Conservation (phyloP, 2,797 vertebrate genomes). For the Bufotes viridis region DNA sequence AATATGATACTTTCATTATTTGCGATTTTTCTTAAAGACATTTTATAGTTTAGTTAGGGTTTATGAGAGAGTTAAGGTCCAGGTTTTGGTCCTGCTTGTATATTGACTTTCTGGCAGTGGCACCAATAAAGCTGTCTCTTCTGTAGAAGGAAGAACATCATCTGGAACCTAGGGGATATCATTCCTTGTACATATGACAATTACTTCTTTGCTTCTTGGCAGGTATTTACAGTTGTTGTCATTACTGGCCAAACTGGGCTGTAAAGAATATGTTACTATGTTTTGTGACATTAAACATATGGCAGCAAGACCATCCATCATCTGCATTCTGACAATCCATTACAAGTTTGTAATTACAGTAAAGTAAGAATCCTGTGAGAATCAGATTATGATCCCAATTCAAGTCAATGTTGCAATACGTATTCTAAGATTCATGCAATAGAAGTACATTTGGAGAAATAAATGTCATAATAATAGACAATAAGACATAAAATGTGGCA, state of each 20-base stretch:
- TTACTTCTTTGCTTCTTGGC: not conserved
- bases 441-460: not conserved
- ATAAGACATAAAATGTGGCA: not conserved
- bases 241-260: not conserved
- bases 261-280: slow-evolving; percentile 5
- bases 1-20: not conserved
- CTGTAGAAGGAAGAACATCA: too few relatives aligned
- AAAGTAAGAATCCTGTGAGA: not conserved
- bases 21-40: not conserved
- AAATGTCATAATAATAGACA: slow-evolving; percentile 18
- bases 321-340: slow-evolving; percentile 10
- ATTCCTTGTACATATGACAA: not conserved
- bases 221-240: not conserved
- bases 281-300: slow-evolving; percentile 17
- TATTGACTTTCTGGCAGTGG: slow-evolving; percentile 14
- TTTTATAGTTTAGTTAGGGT: not conserved
- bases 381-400: not conserved
- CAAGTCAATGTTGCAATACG: not conserved
- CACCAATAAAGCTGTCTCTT: not conserved
- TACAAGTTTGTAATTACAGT: not conserved
- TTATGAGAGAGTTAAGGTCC: not conserved
- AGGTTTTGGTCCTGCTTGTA: not conserved
- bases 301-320: slow-evolving; percentile 29
- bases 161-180: not conserved
- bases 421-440: not conserved